A percentile compares a stretch with the other conserved stretches of the same genome.
Evolutionary conservation across 1,140 invertebrate genomes (phyloP).

Genomic region (Cyphomyrmex costatus): DNA sequence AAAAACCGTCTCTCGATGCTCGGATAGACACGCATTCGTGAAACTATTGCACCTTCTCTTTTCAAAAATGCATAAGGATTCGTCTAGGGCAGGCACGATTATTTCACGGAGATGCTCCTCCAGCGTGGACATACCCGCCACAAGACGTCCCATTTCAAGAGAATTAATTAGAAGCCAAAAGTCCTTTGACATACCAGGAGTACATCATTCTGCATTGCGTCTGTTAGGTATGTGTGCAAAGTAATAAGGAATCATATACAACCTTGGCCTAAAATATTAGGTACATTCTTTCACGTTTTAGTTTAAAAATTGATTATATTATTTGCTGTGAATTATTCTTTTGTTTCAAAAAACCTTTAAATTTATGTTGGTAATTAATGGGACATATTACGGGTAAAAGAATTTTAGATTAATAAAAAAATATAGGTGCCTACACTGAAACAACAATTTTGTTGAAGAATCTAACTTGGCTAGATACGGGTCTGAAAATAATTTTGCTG

Average conservation of each 20-base stretch:
- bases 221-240: slow-evolving; percentile 74
- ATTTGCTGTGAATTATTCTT: no score
- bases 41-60: slow-evolving; percentile 63
- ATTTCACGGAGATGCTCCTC: slow-evolving; percentile 72
- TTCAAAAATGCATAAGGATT: slow-evolving; percentile 78
- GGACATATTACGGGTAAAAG: no score
- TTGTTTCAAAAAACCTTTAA: no score
- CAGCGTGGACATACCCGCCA: slow-evolving; percentile 74
- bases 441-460: no score
- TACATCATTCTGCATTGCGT: slow-evolving; percentile 75
- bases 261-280: no score
- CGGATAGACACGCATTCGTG: slow-evolving; percentile 57
- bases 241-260: background rate
- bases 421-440: no score
- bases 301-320: no score
- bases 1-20: slow-evolving; percentile 56
- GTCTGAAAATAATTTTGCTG: no score
- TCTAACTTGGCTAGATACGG: no score
- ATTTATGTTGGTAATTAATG: no score
- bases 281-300: no score
- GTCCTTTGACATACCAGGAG: slow-evolving; percentile 78
- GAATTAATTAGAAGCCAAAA: slow-evolving; percentile 75
- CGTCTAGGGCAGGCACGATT: slow-evolving; percentile 72
- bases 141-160: slow-evolving; percentile 72
- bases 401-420: no score